A percentile compares a stretch with the other conserved stretches of the same genome.
phyloP scores from a whole-genome alignment of 2,113 vertebrate genomes.

The Picathartes gymnocephalus region DNA sequence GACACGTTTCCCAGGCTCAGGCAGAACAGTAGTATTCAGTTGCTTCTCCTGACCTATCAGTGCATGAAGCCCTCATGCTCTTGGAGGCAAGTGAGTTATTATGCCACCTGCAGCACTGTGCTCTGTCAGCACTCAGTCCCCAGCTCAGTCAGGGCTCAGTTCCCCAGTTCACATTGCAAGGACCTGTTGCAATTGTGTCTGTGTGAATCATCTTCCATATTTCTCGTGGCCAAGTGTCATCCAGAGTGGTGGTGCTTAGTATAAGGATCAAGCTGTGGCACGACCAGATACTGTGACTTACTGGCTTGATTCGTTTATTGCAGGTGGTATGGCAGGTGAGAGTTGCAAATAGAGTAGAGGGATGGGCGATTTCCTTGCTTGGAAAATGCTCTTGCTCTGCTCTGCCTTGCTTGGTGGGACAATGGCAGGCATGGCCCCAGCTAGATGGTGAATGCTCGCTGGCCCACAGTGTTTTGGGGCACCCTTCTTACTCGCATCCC shows the following conservation, averaged over 20 bases:
- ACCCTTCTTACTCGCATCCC: neutral
- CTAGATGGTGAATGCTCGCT: neutral
- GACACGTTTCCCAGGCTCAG: fast-evolving
- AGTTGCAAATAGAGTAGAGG: neutral
- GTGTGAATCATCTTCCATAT: neutral
- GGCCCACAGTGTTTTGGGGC: neutral
- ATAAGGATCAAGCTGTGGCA: neutral
- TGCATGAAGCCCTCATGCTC: neutral
- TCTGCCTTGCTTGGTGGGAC: neutral
- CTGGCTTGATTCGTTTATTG: fast-evolving
- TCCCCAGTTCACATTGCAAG: neutral
- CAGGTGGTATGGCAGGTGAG: neutral
- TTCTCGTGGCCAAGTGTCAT: neutral
- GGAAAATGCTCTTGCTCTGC: neutral
- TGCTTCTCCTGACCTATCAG: neutral
- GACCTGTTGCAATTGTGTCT: neutral
- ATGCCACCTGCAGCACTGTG: neutral
- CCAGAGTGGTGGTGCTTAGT: neutral
- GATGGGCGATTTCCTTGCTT: neutral
- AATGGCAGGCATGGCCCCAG: neutral
- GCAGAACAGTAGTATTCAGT: neutral
- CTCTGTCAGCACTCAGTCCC: neutral
- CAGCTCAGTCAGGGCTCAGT: neutral
- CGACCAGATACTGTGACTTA: neutral
- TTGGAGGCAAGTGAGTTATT: neutral